Evolutionary conservation across 2,797 vertebrate genomes (phyloP).

Genomic region (Myotis myotis): DNA sequence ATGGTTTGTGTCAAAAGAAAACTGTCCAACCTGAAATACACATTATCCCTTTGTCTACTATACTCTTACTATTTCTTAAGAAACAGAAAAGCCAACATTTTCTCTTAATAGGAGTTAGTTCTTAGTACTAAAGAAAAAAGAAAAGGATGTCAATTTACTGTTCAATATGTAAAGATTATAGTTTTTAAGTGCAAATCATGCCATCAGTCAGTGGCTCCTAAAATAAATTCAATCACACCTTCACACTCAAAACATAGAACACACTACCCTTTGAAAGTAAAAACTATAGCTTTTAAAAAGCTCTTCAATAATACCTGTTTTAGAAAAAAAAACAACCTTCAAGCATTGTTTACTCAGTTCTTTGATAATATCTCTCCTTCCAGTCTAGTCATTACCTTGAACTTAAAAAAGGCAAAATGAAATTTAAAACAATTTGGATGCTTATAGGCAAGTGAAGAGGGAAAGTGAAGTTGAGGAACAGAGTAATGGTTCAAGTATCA

Average conservation of each 20-base stretch:
- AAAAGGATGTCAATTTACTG: conserved; percentile 38
- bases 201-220: background rate
- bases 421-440: background rate
- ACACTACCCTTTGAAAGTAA: background rate
- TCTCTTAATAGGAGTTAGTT: conserved; percentile 21
- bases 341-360: conserved; percentile 3
- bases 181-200: conserved; percentile 44
- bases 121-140: conserved; percentile 20
- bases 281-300: conserved; percentile 16
- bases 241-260: conserved; percentile 18
- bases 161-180: background rate
- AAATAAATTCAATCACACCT: conserved; percentile 2
- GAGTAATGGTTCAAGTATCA: background rate
- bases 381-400: background rate
- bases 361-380: background rate
- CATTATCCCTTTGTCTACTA: conserved; percentile 23
- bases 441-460: background rate
- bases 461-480: background rate
- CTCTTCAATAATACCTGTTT: conserved; percentile 27
- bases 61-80: conserved; percentile 24
- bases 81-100: conserved; percentile 48
- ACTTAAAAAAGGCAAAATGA: conserved; percentile 39
- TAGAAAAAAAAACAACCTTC: conserved; percentile 7
- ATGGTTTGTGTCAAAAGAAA: conserved; percentile 7
- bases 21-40: conserved; percentile 1